Base-by-base conservation (phyloP, 2,888 invertebrate genomes). In the Hoplodrina ambigua region DNA sequence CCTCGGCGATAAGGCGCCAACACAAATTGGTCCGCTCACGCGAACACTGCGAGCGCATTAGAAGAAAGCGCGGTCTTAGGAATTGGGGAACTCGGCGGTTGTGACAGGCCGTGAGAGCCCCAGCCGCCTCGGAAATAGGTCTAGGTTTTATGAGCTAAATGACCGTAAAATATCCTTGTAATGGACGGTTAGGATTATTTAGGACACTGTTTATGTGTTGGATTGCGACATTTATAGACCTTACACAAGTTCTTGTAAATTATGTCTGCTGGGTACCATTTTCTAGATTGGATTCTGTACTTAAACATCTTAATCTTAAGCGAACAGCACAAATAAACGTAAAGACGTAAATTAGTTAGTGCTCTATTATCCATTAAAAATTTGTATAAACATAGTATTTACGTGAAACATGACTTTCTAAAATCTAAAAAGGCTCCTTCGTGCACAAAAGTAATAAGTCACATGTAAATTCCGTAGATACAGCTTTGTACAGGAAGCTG, bases 21-120 rank as follows among this genome's bases (percentile, higher is more conserved):
- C 94, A 90, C 92, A 94, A 95, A 95, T 95, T 93, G 94, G 89
- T 85, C 85, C 71, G 83, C 84, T 86, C 95, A 95, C 95, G 95
- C 95, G 86, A 94, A 83, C 88, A 67, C 84, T 80, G 84, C 84
- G 82, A 87, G 86, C 87, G 86, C 84, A 87, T 89, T 88, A 87
- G 82, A 84, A 87, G 84, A 88, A 86, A 88, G 80, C 79, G 81
- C 72, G 76, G 78, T 82, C 85, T 82, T 81, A 85, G 84, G 83
- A 85, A 81, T 80, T 73, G 69, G 67, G 78, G 54, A 78, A 73
- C 50, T 62, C 62, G 71, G 61, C 65, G 71, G 72, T 77, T 80
- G 84, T 74, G 77, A 70, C 80, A 74, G 69, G 63, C 63, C 20
- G 60, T 59, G 49, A 59, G 71, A 75, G 67, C 44, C 50, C 55